phyloP scores from a whole-genome alignment of 2,113 vertebrate species.

The Balaeniceps rex region DNA sequence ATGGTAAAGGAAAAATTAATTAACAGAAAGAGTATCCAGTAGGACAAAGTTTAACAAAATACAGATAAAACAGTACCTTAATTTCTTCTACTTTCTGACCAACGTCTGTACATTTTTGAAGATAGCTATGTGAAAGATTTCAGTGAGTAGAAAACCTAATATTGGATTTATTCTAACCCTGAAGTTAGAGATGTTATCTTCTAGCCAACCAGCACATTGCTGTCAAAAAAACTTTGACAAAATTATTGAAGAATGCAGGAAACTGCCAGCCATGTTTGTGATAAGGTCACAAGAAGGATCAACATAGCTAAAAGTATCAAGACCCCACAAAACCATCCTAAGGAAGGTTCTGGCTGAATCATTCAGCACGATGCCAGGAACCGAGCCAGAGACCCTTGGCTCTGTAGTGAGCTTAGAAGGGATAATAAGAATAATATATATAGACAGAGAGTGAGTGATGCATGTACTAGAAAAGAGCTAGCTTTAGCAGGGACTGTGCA shows the following conservation, averaged over 20 bases:
- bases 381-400: not conserved
- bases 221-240: not conserved
- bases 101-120: not conserved
- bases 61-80: not conserved
- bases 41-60: not conserved
- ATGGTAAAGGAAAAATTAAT: slow-evolving; percentile 27
- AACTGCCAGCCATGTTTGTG: not conserved
- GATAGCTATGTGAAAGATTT: not conserved
- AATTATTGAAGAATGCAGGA: not conserved
- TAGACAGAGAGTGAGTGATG: not conserved
- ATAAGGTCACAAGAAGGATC: not conserved
- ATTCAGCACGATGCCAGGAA: not conserved
- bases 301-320: not conserved
- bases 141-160: not conserved
- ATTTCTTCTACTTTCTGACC: not conserved
- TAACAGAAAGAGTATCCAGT: not conserved
- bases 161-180: slow-evolving; percentile 23
- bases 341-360: not conserved
- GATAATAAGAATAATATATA: not conserved
- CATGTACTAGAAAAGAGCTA: not conserved
- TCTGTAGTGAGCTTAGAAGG: not conserved
- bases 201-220: not conserved
- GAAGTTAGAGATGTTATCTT: not conserved
- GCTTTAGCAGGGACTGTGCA: not conserved
- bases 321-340: not conserved